Evolutionary conservation across 2,113 vertebrate species (phyloP).

Genomic region (Salvelinus alpinus): DNA sequence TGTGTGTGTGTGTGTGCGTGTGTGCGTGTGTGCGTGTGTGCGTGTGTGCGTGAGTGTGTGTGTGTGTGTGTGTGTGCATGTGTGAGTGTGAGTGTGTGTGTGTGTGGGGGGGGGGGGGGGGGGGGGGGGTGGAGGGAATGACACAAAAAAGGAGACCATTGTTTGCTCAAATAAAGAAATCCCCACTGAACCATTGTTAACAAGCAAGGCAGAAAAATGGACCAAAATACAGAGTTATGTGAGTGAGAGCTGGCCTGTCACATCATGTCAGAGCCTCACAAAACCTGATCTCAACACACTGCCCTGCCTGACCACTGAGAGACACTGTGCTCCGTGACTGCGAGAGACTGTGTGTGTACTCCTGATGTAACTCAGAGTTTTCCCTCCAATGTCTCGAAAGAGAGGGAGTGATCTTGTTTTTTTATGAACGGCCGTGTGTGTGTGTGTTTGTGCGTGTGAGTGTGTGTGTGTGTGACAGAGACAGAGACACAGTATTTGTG

Average conservation of each 20-base stretch:
- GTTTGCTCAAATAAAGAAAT: conserved; percentile 90
- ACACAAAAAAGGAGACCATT: conserved; percentile 69
- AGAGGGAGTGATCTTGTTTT: conserved; percentile 5
- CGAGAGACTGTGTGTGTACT: conserved; percentile 19
- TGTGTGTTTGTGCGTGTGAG: background rate
- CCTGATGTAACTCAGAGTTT: conserved; percentile 8
- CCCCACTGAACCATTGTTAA: conserved; percentile 92
- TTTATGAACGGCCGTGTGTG: background rate
- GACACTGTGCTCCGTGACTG: conserved; percentile 56
- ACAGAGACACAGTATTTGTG: background rate
- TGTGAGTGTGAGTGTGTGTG: background rate
- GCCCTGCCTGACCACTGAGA: conserved; percentile 53
- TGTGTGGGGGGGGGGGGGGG: conserved; percentile 35
- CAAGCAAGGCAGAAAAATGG: conserved; percentile 85
- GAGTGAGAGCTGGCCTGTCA: conserved; percentile 77
- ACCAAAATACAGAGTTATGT: conserved; percentile 74
- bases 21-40: conserved; percentile 10
- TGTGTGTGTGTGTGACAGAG: background rate
- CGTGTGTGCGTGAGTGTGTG: conserved; percentile 11
- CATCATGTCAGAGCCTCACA: conserved; percentile 77
- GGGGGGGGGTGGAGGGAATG: conserved; percentile 18
- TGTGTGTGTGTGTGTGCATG: background rate
- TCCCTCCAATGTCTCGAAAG: conserved; percentile 38
- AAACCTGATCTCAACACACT: conserved; percentile 74
- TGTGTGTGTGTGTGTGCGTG: background rate